phyloP scores from a whole-genome alignment of 2,888 invertebrate species.

The Vesta saturnalis region DNA sequence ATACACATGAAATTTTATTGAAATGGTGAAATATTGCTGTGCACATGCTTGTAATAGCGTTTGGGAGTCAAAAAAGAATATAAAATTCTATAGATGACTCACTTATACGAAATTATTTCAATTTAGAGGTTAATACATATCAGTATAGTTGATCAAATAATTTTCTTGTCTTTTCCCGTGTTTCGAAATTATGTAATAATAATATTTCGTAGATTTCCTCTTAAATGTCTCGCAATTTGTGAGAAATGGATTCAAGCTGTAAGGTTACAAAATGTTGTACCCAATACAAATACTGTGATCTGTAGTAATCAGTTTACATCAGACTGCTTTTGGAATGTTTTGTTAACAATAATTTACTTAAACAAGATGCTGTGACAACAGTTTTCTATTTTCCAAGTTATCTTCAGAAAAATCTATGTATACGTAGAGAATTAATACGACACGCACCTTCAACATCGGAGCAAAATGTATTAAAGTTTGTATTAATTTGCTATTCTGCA shows the following conservation, averaged over 20 bases:
- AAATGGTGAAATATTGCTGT: too few species aligned
- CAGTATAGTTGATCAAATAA: neutral
- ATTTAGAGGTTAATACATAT: too few species aligned
- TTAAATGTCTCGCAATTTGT: neutral
- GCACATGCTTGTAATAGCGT: too few species aligned
- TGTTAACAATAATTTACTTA: too few species aligned
- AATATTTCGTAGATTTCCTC: too few species aligned
- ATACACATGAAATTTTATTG: too few species aligned
- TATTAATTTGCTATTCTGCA: neutral
- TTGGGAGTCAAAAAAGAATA: too few species aligned
- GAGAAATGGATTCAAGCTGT: neutral
- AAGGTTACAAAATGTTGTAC: neutral
- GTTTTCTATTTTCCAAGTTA: neutral
- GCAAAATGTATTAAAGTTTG: neutral
- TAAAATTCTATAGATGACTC: too few species aligned
- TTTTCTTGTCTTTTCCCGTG: neutral
- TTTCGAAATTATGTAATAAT: neutral
- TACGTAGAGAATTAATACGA: neutral
- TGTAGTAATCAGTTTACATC: neutral
- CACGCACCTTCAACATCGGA: neutral
- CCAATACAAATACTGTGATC: neutral
- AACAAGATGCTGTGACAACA: too few species aligned
- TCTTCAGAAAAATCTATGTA: neutral
- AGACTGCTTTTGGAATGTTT: neutral
- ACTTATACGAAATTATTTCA: neutral